These are phyloP conservation scores for Pelodytes ibericus DNA, from an alignment of 2,797 vertebrate species.

Conservation along the genomic window DNA sequence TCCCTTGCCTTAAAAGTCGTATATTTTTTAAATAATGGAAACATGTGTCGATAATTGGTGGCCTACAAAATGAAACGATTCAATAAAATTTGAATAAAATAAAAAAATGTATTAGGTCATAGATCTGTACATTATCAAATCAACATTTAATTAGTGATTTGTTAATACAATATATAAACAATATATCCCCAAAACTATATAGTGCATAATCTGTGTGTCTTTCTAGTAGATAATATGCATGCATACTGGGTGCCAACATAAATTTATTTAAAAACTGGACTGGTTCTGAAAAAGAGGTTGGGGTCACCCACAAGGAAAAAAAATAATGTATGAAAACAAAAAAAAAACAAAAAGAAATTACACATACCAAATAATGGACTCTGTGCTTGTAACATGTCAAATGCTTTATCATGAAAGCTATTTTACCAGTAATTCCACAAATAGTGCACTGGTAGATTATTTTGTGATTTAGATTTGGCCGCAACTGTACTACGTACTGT, in stretches of 20 bases:
- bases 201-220: too few relatives aligned
- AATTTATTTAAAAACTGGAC: too few relatives aligned
- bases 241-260: too few relatives aligned
- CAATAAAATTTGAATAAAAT: background rate
- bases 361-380: slow-evolving; percentile 9
- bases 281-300: too few relatives aligned
- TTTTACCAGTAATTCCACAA: background rate
- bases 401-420: slow-evolving; percentile 15
- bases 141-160: too few relatives aligned
- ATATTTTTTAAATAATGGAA: background rate
- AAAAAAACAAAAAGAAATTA: background rate
- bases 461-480: background rate
- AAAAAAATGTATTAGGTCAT: background rate
- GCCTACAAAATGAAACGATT: background rate
- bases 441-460: background rate
- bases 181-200: too few relatives aligned
- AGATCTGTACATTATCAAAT: background rate
- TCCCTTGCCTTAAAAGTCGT: background rate
- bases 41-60: background rate
- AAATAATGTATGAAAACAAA: background rate
- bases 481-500: slow-evolving; percentile 16
- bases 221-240: background rate
- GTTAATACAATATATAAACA: too few relatives aligned
- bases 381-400: slow-evolving; percentile 8
- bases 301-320: too few relatives aligned